Base-by-base conservation (phyloP, 2,113 vertebrate genomes). In the Pluvialis apricaria region DNA sequence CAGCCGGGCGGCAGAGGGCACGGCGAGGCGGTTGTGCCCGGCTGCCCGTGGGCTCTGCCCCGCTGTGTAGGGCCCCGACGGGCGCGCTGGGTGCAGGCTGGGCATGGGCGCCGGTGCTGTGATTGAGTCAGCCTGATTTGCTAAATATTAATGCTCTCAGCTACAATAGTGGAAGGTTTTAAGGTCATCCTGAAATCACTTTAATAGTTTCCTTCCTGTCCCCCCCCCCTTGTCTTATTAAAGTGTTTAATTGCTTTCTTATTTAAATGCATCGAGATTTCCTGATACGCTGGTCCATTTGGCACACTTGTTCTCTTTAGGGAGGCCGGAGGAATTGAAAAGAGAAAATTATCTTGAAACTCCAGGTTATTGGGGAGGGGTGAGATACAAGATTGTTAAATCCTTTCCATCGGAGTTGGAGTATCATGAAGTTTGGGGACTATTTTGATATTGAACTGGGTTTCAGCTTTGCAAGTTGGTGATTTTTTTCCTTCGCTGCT, bases 241-340 rank as follows among this genome's bases (percentile, higher is more conserved):
- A 85, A 73, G 40, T 57, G 79, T 80, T 93, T 93, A 94, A 95
- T 92, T 95, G 85, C 75, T 69, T 90, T 94, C 34, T 79, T 38
- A 42, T 75, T 94, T 91, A 79, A 89, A 78, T 65, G 58, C 73
- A 45, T n/a, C 40, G 8, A 69, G 82, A 85, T 94, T 57, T 85
- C 66, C 82, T 69, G 82, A 85, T 73, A 64, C 1, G 21, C 19
- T 14, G 3, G 36, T 49, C 62, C 25, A 3, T 90, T 77, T 85
- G 78, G 73, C 70, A 61, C 4, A 0, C 24, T 47, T 4, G 8
- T 9, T 34, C 31, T 36, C 78, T 85, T 72, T 28, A 20, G 85
- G 71, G 62, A 58, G 64, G 54, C 28, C 45, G 54, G 25, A 49
- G n/a, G 10, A 45, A 60, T 8, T 32, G 87, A 51, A 84, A 77